These are phyloP conservation scores for Tiaroga cobitis DNA, from an alignment of 2,797 vertebrate genomes.

Conservation along the genomic window DNA sequence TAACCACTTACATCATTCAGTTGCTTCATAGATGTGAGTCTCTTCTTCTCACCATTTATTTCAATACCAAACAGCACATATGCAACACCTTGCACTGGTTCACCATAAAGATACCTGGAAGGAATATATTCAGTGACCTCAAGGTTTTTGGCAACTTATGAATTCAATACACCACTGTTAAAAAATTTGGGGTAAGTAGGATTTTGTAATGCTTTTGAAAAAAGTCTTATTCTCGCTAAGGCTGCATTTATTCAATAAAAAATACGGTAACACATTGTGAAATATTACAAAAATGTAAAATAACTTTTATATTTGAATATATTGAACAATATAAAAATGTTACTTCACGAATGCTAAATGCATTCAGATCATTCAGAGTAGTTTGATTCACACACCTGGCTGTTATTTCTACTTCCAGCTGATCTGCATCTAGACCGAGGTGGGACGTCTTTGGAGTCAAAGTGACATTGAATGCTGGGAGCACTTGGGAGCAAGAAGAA, in stretches of 20 bases:
- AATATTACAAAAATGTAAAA: not conserved
- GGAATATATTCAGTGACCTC: not conserved
- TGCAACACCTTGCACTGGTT: conserved; percentile 75
- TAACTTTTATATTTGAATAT: too few species aligned
- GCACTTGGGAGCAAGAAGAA: conserved; percentile 63
- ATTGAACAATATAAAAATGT: not conserved
- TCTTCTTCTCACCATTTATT: conserved; percentile 68
- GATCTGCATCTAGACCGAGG: conserved; percentile 68
- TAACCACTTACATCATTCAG: conserved; percentile 69
- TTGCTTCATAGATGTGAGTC: conserved; percentile 73
- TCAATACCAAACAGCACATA: conserved; percentile 79
- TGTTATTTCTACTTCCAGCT: conserved; percentile 69
- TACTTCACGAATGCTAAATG: not conserved
- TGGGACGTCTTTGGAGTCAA: conserved; percentile 69
- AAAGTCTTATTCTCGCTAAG: not conserved
- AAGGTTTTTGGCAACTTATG: not conserved
- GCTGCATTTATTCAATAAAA: not conserved
- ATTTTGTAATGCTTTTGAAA: not conserved
- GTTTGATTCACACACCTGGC: conserved; percentile 67
- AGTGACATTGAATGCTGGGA: conserved; percentile 80
- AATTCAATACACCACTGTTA: not conserved
- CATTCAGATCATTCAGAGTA: not conserved
- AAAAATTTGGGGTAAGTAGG: not conserved
- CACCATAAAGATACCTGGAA: conserved; percentile 74
- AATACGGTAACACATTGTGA: not conserved